Evolutionary conservation across 92 coral and sea anemone genomes (phyloP), one percentile per base, ranked within the genome.

Genomic region (Siderastrea radians): DNA sequence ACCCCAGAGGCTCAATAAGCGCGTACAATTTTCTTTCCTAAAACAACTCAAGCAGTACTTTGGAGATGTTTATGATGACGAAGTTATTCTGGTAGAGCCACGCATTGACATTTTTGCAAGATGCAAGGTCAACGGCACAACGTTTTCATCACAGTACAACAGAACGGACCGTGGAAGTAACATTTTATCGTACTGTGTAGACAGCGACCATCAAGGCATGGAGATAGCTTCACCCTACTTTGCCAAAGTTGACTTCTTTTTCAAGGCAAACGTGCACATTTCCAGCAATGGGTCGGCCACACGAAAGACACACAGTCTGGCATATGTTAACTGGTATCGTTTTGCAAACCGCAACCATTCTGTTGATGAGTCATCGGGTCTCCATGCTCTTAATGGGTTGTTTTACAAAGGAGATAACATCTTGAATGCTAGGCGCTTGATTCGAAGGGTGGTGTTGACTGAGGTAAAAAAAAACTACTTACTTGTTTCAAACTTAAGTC

Each of bases 91-190:
- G 68, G 86, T 84, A 51, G 71, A 84, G 74, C 89, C 80, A 69
- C 69, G 69, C n/a, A 65, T 84, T 4, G 81, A 90, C 75, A 90
- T 84, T 17, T 86, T 78, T 85, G 90, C 89, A 17, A 83, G 87
- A 58, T 80, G 93, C 72, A 76, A 71, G 52, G 90, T 59, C 13
- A 90, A 80, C 67, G 93, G 80, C 13, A 65, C 83, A 64, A 59
- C 65, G n/a, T 90, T 90, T 69, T 84, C 87, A 1, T 90, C 84
- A 3, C 79, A 84, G 47, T 77, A 74, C 87, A 85, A 85, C 63
- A 75, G 70, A 79, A 79, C 90, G 19, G 87, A 85, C 82, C 68
- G 74, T 61, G 87, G 90, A 6, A 77, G 81, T 63, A 55, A 71
- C 53, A 74, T 81, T 43, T 78, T 82, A 7, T 77, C 79, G 16